A percentile compares a stretch with the other conserved stretches of the same genome.
phyloP scores from a whole-genome alignment of 2,888 invertebrate genomes.

The Nemurella pictetii region DNA sequence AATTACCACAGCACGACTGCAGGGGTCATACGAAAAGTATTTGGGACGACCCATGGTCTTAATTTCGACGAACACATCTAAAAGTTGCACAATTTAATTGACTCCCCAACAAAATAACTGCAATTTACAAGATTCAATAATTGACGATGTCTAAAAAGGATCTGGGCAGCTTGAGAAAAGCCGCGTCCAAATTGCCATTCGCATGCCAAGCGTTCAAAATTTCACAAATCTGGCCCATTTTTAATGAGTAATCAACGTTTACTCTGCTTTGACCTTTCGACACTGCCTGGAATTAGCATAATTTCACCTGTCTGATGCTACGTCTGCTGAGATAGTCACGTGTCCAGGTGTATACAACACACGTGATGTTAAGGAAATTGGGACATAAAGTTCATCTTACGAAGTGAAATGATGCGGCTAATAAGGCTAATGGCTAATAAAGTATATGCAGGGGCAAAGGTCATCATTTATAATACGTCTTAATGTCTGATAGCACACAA shows the following conservation, averaged over 20 bases:
- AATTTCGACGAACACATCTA: not conserved
- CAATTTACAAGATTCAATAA: not conserved
- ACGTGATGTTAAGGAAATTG: not conserved
- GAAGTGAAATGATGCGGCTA: not conserved
- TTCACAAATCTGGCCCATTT: not conserved
- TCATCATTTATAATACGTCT: not conserved
- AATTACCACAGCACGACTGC: not conserved
- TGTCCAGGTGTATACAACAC: not conserved
- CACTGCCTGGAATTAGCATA: not conserved
- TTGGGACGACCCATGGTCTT: not conserved
- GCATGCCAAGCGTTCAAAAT: not conserved
- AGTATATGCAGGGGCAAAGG: not conserved
- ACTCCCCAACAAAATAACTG: not conserved
- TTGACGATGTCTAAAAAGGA: not conserved
- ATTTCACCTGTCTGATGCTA: constrained; percentile 6
- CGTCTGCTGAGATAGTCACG: not conserved
- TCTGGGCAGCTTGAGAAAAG: not conserved
- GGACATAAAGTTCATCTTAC: not conserved
- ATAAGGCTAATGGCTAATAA: not conserved
- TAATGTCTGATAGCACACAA: not conserved
- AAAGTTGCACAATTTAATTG: not conserved
- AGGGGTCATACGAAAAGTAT: not conserved
- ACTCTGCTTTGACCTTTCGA: not conserved
- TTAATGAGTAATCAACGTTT: not conserved
- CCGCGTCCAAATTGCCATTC: not conserved